Conservation (phyloP, 2,888 invertebrate genomes). For the Leucophora obtusa region DNA sequence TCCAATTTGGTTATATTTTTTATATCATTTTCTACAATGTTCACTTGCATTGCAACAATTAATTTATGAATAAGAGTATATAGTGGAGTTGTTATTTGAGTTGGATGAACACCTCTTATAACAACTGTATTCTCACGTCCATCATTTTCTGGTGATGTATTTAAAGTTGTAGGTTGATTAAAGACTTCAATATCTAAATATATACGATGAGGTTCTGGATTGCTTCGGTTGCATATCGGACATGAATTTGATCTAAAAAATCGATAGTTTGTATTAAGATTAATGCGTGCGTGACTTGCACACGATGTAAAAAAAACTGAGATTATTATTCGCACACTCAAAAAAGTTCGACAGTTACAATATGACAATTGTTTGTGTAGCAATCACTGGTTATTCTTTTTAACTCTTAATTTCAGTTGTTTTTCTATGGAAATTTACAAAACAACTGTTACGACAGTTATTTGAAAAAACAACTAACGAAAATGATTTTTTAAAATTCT, state of each 20-base stretch:
- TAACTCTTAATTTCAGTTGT: too few relatives aligned
- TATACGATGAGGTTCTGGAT: constrained; percentile 22
- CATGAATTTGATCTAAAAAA: constrained; percentile 16
- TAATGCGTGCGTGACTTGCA: too few relatives aligned
- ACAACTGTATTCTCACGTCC: neutral
- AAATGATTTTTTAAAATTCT: too few relatives aligned
- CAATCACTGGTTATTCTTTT: too few relatives aligned
- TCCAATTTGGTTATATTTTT: neutral
- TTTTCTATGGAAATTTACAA: too few relatives aligned
- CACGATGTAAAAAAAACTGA: too few relatives aligned
- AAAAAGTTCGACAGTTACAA: too few relatives aligned
- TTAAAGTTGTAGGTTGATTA: neutral
- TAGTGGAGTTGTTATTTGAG: neutral
- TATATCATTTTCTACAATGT: neutral
- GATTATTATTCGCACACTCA: too few relatives aligned
- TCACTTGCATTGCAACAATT: neutral
- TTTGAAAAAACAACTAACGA: too few relatives aligned
- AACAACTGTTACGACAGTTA: too few relatives aligned
- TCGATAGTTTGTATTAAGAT: too few relatives aligned
- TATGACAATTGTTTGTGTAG: too few relatives aligned
- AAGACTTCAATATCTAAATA: constrained; percentile 2
- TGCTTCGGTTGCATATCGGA: constrained; percentile 12
- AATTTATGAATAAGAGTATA: neutral
- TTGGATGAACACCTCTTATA: neutral
- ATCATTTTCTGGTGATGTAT: neutral